Base-by-base conservation (phyloP, 2,888 invertebrate genomes). In the Eudemis profundana region DNA sequence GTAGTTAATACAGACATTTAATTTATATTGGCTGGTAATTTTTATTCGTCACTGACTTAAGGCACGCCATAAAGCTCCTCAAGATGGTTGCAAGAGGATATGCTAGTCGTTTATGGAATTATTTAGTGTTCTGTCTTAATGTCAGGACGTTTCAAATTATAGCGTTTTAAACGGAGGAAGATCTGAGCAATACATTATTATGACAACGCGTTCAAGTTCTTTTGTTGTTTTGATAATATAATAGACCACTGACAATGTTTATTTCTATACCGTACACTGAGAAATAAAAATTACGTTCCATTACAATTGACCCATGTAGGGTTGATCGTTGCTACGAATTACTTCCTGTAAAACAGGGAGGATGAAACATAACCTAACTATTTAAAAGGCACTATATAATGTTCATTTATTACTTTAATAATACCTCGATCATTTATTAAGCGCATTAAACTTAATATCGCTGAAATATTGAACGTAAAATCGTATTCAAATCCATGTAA, bases 51-150 rank as follows among this genome's bases (percentile, higher is more conserved):
- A n/a, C 21, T 23, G 23, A 61, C 50, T 61, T 61, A 29, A 19
- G 42, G 42, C 60, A 50, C 60, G 50, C 29, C 50, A 29, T 50
- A 42, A 61, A 50, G 50, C 50, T 38, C 29, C 29, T 61, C 47
- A 61, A 61, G 50, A 61, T 61, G 60, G 60, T 61, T 61, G 60
- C 50, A 61, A 61, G 60, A 42, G 50, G 60, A 61, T 42, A 61
- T 50, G 60, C 60, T 29, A 42, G 60, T 50, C 60, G 50, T 61
- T 61, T 61, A 61, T 61, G 60, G 50, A 61, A 61, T 61, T 61
- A 61, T 61, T 61, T 61, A 61, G 60, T 61, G 60, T 40, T 50
- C 40, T 50, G 40, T 61, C 60, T 61, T 50, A 61, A 61, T 61
- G 50, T 50, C 29, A 61, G 42, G 50, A 61, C 60, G 50, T 61